Evolutionary conservation across 1,140 invertebrate genomes (phyloP).

Genomic region (Diplogasteroides magnus): DNA sequence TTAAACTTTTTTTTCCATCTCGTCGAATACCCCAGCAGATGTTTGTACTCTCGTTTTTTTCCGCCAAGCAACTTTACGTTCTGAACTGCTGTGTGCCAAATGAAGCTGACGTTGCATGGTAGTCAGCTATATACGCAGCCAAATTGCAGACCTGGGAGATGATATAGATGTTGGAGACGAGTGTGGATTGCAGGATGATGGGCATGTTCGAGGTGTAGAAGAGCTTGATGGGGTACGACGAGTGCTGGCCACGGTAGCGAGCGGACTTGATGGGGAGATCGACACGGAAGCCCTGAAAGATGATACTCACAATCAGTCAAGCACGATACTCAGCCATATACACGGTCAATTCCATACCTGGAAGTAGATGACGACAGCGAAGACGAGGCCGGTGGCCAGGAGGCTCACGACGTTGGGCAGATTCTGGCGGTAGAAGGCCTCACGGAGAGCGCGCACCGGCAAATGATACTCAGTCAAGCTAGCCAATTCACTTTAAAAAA

Average conservation of each 20-base stretch:
- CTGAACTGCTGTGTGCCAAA: too few species aligned
- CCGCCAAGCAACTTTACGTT: too few species aligned
- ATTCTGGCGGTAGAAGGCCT: conserved; percentile 99
- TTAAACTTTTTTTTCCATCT: too few species aligned
- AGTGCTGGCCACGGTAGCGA: conserved; percentile 95
- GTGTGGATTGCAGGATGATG: conserved; percentile 94
- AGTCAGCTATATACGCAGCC: conserved; percentile 13
- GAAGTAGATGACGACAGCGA: conserved; percentile 99
- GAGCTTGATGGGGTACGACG: conserved; percentile 97
- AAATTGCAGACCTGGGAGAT: conserved; percentile 77
- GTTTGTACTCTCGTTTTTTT: too few species aligned
- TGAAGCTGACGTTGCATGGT: too few species aligned
- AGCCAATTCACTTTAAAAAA: too few species aligned
- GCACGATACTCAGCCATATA: too few species aligned
- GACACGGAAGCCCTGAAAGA: conserved; percentile 88
- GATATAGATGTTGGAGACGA: conserved; percentile 97
- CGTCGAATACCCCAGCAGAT: too few species aligned
- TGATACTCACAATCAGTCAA: neutral
- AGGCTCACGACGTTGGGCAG: conserved; percentile 98
- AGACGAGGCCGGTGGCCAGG: conserved; percentile 91
- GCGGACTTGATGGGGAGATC: conserved; percentile 98
- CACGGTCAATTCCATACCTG: too few species aligned
- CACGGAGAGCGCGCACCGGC: conserved; percentile 73
- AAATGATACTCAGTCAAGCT: too few species aligned
- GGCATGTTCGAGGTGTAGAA: conserved; percentile 99